Base-by-base conservation (phyloP, 2,888 invertebrate species). In the Lasius platythorax region DNA sequence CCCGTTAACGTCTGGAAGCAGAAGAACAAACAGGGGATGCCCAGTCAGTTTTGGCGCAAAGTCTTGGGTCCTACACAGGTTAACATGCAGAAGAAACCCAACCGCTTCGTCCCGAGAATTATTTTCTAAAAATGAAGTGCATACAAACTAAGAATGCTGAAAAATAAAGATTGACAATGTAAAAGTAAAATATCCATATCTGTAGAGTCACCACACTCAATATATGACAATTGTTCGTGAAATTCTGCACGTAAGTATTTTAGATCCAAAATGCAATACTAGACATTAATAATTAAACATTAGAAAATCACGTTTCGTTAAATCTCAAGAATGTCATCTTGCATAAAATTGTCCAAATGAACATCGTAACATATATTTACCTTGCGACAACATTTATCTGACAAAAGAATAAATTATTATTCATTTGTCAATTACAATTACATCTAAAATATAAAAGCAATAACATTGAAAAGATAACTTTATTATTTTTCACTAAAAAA, bases 1-100 rank as follows among this genome's bases (percentile, higher is more conserved):
- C 18, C 66, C 67, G 33, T 50, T 67, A 53, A 43, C 23, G 33
- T 18, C 84, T 84, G 82, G 3, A 84, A 82, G 72, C 82, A 82
- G 28, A 84, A 56, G 12, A 40, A 33, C 9, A 85, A 50, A 72
- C 66, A 33, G 15, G 46, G 28, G 3, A 46, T 40, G 58, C 2
- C 18, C 73, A 58, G 58, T 73, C 58, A 74, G 61, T 74, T 12
- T 18, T 58, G 37, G n/a, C 73, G 40, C 73, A 43, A 61, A 61
- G 30, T 61, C 37, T 4, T 70, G 1, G n/a, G 33, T 23, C 18
- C 28, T 12, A 43, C 30, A n/a, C 43, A n/a, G 30, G n/a, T 40
- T 61, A 74, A 74, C 73, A 61, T 61, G 73, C 28, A n/a, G 30
- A n/a, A 61, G 30, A 74, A 43, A 61, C 30, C 5, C 9, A 11